Evolutionary conservation across 2,113 vertebrate genomes (phyloP).

Genomic region (Aepyceros melampus): DNA sequence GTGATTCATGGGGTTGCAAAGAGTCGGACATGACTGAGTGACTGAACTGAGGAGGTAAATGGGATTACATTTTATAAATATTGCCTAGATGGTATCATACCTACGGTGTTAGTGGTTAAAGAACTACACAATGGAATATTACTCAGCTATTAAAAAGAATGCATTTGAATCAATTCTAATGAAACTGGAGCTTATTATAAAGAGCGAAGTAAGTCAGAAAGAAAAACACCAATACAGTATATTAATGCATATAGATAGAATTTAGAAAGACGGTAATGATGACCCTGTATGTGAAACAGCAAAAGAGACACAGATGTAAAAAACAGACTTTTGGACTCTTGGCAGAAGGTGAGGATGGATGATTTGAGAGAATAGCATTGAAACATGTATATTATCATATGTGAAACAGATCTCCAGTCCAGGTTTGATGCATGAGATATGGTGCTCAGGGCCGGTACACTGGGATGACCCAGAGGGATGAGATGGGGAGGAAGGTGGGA

Average conservation of each 20-base stretch:
- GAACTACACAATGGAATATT: background rate
- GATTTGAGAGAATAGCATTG: background rate
- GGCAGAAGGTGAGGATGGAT: background rate
- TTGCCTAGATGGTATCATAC: background rate
- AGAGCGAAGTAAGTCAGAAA: background rate
- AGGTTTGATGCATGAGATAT: background rate
- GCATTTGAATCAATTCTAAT: background rate
- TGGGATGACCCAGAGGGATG: background rate
- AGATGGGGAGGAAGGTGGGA: background rate
- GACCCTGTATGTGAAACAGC: background rate
- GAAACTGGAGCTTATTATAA: background rate
- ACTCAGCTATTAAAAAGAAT: background rate
- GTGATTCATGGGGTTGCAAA: too few species aligned
- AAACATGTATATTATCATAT: background rate
- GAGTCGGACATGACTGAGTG: too few species aligned
- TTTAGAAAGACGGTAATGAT: background rate
- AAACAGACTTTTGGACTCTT: background rate
- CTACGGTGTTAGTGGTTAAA: background rate
- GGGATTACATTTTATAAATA: background rate
- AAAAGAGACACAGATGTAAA: background rate
- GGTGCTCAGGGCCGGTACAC: too few species aligned
- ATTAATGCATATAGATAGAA: background rate
- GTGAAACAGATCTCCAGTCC: accelerated
- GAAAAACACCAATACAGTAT: background rate
- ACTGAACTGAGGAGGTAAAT: background rate